Evolutionary conservation across 2,888 invertebrate genomes (phyloP).

Genomic region (Pseudeuparius sepicola): DNA sequence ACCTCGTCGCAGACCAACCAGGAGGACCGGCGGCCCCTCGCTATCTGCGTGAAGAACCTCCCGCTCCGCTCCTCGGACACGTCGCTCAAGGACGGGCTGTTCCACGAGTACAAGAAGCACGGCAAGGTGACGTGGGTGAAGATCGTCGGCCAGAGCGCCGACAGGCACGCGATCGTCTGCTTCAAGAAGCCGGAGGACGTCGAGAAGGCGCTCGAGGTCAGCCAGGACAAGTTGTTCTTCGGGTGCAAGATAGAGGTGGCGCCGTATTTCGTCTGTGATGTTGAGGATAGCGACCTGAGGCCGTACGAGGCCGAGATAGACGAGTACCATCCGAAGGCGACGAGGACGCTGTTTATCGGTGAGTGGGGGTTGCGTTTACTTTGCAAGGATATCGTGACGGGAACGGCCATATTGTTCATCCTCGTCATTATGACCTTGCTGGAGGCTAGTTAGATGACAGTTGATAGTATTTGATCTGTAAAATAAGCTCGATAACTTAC

Average conservation of each 20-base stretch:
- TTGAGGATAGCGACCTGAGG: slow-evolving; percentile 72
- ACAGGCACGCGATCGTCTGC: slow-evolving; percentile 88
- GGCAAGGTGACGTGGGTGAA: slow-evolving; percentile 91
- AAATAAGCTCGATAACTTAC: too few species aligned
- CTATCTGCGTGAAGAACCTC: slow-evolving; percentile 84
- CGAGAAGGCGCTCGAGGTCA: slow-evolving; percentile 89
- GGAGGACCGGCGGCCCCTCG: slow-evolving; percentile 69
- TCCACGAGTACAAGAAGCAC: slow-evolving; percentile 98
- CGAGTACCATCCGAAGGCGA: slow-evolving; percentile 95
- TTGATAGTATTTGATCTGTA: too few species aligned
- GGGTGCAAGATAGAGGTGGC: slow-evolving; percentile 94
- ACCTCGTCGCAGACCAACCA: slow-evolving; percentile 26
- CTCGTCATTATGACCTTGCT: too few species aligned
- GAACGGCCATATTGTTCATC: too few species aligned
- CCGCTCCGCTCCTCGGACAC: slow-evolving; percentile 86
- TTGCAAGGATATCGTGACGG: too few species aligned
- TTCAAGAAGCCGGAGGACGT: slow-evolving; percentile 97
- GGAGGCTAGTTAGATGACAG: too few species aligned
- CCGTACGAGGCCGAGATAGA: slow-evolving; percentile 92
- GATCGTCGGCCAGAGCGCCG: slow-evolving; percentile 82
- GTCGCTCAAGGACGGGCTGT: slow-evolving; percentile 92
- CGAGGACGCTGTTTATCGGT: slow-evolving; percentile 45
- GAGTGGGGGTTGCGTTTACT: too few species aligned
- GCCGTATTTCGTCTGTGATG: slow-evolving; percentile 83
- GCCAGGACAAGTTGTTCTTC: slow-evolving; percentile 94